Evolutionary conservation across 1,140 invertebrate species (phyloP).

Genomic region (Carcinoscorpius rotundicauda): DNA sequence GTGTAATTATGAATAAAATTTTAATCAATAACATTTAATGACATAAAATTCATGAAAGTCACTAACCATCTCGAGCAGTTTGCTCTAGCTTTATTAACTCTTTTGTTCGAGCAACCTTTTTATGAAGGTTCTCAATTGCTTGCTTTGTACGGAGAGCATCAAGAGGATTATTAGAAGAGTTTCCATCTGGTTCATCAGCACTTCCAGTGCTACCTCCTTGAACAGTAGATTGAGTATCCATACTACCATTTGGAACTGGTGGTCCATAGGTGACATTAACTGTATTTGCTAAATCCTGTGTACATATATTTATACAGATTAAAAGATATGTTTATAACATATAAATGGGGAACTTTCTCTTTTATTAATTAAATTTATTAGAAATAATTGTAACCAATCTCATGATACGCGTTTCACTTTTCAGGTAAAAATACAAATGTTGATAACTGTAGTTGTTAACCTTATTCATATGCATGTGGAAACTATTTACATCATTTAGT

Average conservation of each 20-base stretch:
- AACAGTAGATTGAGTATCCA: conserved; percentile 8
- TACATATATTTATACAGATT: neutral
- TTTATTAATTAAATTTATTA: too few species aligned
- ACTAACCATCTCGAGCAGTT: conserved; percentile 60
- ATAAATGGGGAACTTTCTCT: too few species aligned
- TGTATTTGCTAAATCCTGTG: neutral
- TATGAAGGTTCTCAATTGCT: conserved; percentile 69
- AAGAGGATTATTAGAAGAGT: neutral
- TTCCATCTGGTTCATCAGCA: neutral
- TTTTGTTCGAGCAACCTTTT: conserved; percentile 73
- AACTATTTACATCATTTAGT: too few species aligned
- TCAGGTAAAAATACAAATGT: neutral
- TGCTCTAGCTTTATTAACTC: conserved; percentile 80
- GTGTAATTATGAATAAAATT: too few species aligned
- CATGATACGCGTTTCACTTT: too few species aligned
- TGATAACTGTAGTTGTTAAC: too few species aligned
- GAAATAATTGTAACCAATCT: too few species aligned
- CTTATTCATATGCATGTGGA: too few species aligned
- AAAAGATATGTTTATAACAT: neutral
- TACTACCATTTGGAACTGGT: conserved; percentile 7
- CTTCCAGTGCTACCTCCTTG: conserved; percentile 9
- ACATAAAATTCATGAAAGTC: conserved; percentile 1
- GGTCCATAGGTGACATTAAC: neutral
- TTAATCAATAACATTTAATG: conserved; percentile 3
- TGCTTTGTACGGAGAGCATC: conserved; percentile 33